Base-by-base conservation (phyloP, 2,797 vertebrate genomes). In the Saxicola maurus region DNA sequence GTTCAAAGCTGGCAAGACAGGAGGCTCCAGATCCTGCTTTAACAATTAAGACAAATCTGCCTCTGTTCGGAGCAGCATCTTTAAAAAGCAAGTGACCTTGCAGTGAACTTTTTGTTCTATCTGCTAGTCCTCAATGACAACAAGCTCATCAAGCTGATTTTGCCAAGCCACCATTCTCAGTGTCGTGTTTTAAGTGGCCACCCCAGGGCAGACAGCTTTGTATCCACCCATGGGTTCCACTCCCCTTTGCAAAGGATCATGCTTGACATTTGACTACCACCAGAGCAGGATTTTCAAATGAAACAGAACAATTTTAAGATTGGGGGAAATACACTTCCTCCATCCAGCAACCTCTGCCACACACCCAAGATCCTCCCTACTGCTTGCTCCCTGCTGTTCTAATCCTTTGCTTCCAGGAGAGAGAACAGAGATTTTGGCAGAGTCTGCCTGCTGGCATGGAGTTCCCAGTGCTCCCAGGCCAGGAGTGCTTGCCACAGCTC, bases 21-120 rank as follows among this genome's bases (percentile, higher is more conserved):
- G 5, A 92, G 53, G 25, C 43, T 91, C 51, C 92, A 91, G 61
- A 71, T 57, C 25, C 74, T 84, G 71, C 59, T 92, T 91, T 60
- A 80, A 76, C 60, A 87, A 66, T 81, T 74, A 90, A 79, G 84
- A 80, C 65, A 88, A 85, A 69, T 68, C 73, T 49, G 53, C 38
- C 74, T 86, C 85, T 87, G 53, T 82, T 90, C 65, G 28, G 67
- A 90, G 73, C 71, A 91, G 80, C 49, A 68, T n/a, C 64, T 86
- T 92, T 80, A 89, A 86, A 94, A 91, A 87, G n/a, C 62, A 71
- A 69, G 49, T 77, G 56, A 90, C 83, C 89, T 82, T 40, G 6
- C 66, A 56, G 38, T 71, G 55, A 89, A 78, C 60, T 78, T 88
- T 82, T 45, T 7, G 2, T 72, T 91, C 90, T 66, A 66, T 61